Evolutionary conservation across 2,113 vertebrate genomes (phyloP).

Genomic region (Sapajus apella): DNA sequence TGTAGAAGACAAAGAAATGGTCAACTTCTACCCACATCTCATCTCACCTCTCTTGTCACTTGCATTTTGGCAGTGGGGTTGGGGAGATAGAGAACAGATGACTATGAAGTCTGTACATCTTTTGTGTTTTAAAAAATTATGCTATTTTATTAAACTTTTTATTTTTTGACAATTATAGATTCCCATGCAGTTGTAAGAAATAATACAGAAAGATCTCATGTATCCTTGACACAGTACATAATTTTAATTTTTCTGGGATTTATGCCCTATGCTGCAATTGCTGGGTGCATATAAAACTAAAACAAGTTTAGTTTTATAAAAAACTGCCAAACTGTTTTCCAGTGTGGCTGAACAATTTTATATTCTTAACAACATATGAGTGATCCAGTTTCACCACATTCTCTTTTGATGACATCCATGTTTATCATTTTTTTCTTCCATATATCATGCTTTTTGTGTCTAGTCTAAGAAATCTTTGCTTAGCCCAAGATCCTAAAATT

Average conservation of each 20-base stretch:
- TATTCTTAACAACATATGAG: not conserved
- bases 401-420: not conserved
- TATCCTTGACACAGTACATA: not conserved
- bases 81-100: not conserved
- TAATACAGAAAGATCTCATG: not conserved
- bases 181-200: not conserved
- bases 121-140: not conserved
- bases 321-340: not conserved
- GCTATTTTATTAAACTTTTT: not conserved
- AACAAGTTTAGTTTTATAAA: not conserved
- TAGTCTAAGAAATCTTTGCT: not conserved
- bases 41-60: not conserved
- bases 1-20: too few relatives aligned
- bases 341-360: not conserved
- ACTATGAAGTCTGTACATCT: not conserved
- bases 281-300: not conserved
- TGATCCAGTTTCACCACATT: not conserved
- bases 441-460: not conserved
- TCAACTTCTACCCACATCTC: not conserved
- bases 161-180: not conserved
- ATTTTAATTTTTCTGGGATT: not conserved
- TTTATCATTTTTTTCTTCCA: not conserved
- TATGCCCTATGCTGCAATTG: not conserved
- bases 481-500: not conserved
- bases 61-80: not conserved